Evolutionary conservation across 2,113 vertebrate species (phyloP), one percentile per base, ranked within the genome.

Genomic region (Odontesthes bonariensis): DNA sequence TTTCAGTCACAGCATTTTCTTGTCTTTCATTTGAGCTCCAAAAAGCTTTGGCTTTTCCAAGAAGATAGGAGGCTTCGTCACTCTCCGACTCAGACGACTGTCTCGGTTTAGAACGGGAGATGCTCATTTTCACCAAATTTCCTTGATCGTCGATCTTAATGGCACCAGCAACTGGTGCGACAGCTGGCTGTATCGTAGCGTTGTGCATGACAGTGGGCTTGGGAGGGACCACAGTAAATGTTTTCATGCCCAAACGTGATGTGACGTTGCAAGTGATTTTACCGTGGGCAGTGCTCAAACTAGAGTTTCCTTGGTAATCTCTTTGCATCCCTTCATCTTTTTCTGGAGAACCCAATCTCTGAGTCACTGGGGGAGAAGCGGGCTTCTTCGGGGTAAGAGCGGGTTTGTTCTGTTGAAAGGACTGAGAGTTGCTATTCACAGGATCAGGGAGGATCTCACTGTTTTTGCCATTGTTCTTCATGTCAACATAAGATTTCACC

Each of bases 141-240:
- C 98, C 98, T 51, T 95, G 93, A 75, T 97, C 96, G 5, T 99
- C 97, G 11, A 99, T 99, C 86, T 95, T 96, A 79, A 99, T 97
- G 91, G 97, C 97, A 75, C 95, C 95, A 0, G 69, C 63, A 3
- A 91, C 92, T 20, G 94, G 58, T 3, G 94, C 93, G 23, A 76
- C 92, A 3, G 83, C 88, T 42, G 85, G 59, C 73, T 93, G 90
- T 40, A 89, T 87, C 0, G 93, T 91, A 33, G 92, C 87, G 0
- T 93, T 93, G 13, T 88, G 89, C 44, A 74, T 86, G 62, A 92
- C 77, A 59, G 94, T 83, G 0, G 96, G 94, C 74, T 96, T 98
- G 1, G 95, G 93, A 65, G 98, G 98, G 31, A 98, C 85, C 51
- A 99, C 95, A 49, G 96, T 98, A 81, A 98, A 99, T 0, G 98